Percentiles rank a stretch among this genome's conserved stretches.
Evolutionary conservation across 1,140 invertebrate species (phyloP).

Genomic region (Penaeus indicus): DNA sequence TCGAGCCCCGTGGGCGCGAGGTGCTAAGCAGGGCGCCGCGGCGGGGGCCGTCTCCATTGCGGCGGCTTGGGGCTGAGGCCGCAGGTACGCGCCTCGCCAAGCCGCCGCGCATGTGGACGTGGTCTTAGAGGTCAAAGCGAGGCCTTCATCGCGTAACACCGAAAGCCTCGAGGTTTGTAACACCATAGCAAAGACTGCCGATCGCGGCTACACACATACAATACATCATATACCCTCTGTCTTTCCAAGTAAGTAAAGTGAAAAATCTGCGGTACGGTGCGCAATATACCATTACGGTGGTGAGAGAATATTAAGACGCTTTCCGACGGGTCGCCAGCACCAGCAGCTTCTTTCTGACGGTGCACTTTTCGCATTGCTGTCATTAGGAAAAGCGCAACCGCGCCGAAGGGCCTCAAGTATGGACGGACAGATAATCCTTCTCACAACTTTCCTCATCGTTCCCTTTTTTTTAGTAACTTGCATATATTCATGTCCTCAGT

Average conservation of each 20-base stretch:
- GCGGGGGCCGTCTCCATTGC: conserved; percentile 47
- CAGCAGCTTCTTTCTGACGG: too few species aligned
- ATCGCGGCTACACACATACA: conserved; percentile 57
- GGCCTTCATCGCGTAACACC: not conserved
- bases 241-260: conserved; percentile 61
- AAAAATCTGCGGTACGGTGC: conserved; percentile 52
- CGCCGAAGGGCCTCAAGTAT: too few species aligned
- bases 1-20: conserved; percentile 26
- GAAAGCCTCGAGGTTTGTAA: conserved; percentile 22
- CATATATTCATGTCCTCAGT: conserved; percentile 41
- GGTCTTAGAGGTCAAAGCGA: not conserved
- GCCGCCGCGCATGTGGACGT: not conserved
- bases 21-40: conserved; percentile 33
- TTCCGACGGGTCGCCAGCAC: not conserved
- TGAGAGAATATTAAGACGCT: conserved; percentile 43
- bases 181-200: conserved; percentile 58
- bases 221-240: conserved; percentile 62
- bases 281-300: conserved; percentile 46
- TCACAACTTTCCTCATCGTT: too few species aligned
- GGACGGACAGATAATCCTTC: conserved; percentile 37
- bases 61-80: conserved; percentile 4
- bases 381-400: conserved; percentile 8
- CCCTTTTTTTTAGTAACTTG: conserved; percentile 9
- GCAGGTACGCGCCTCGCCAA: conserved; percentile 34
- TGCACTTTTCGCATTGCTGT: conserved; percentile 29